phyloP scores from a whole-genome alignment of 2,888 invertebrate species.

The Melipona beecheii region DNA sequence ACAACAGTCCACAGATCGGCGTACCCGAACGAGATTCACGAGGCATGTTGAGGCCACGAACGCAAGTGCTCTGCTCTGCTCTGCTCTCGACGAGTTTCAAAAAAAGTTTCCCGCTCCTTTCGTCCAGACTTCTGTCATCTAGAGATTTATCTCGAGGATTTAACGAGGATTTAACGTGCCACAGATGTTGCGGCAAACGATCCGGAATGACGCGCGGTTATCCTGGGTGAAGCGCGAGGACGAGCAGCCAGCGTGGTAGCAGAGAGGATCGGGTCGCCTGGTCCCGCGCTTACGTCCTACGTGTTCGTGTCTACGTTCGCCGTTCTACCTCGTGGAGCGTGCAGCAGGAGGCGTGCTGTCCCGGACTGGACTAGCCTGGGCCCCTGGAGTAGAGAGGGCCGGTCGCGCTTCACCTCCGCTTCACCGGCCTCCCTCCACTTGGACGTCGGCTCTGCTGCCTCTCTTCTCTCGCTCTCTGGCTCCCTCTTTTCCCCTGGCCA shows the following conservation, averaged over 20 bases:
- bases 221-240: slow-evolving; percentile 45
- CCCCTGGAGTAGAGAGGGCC: slow-evolving; percentile 83
- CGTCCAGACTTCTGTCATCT: background rate
- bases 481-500: slow-evolving; percentile 46
- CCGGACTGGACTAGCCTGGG: slow-evolving; percentile 83
- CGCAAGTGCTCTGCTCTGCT: too few relatives aligned
- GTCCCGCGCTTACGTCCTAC: slow-evolving; percentile 68
- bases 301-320: slow-evolving; percentile 74
- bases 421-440: slow-evolving; percentile 76
- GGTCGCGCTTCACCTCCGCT: slow-evolving; percentile 82
- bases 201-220: slow-evolving; percentile 39
- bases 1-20: background rate
- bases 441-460: slow-evolving; percentile 62
- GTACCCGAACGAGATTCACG: background rate
- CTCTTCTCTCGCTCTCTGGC: slow-evolving; percentile 43
- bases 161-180: background rate
- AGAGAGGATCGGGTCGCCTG: slow-evolving; percentile 54
- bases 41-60: background rate
- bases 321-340: slow-evolving; percentile 82
- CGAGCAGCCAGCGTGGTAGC: slow-evolving; percentile 50
- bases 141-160: background rate
- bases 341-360: slow-evolving; percentile 84
- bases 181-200: background rate
- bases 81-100: too few relatives aligned
- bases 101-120: background rate